Conservation (phyloP, 2,888 invertebrate genomes). For the Ornithoptera alexandrae region DNA sequence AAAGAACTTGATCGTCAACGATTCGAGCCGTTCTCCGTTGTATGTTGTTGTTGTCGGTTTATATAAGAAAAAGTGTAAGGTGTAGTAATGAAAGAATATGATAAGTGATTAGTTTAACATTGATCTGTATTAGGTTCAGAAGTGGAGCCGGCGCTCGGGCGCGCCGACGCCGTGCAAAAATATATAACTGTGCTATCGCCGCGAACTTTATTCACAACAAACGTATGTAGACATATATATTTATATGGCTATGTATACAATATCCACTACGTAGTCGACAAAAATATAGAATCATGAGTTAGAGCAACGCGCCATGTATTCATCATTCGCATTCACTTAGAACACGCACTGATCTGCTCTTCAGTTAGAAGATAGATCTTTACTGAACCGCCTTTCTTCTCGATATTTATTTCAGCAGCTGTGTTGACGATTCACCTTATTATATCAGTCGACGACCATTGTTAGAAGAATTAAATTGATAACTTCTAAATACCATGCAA, state of each 20-base stretch:
- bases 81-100: constrained; percentile 36
- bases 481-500: too few relatives aligned
- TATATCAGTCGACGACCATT: too few relatives aligned
- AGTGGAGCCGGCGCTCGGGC: constrained; percentile 52
- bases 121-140: constrained; percentile 66
- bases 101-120: constrained; percentile 65
- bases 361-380: too few relatives aligned
- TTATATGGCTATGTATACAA: constrained; percentile 37
- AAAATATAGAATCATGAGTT: constrained; percentile 42
- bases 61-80: background rate
- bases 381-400: too few relatives aligned
- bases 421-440: too few relatives aligned
- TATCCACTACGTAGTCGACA: constrained; percentile 55
- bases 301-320: constrained; percentile 25
- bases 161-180: constrained; percentile 62
- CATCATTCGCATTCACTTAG: too few relatives aligned
- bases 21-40: too few relatives aligned
- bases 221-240: constrained; percentile 49
- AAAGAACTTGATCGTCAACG: too few relatives aligned
- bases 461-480: too few relatives aligned
- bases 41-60: too few relatives aligned
- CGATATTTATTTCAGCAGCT: too few relatives aligned
- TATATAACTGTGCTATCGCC: constrained; percentile 67
- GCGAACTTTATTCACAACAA: constrained; percentile 42
- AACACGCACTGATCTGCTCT: too few relatives aligned